A percentile compares a stretch with the other conserved stretches of the same genome.
Conservation (phyloP, 2,113 vertebrate species). For the Hippocampus barbouri region DNA sequence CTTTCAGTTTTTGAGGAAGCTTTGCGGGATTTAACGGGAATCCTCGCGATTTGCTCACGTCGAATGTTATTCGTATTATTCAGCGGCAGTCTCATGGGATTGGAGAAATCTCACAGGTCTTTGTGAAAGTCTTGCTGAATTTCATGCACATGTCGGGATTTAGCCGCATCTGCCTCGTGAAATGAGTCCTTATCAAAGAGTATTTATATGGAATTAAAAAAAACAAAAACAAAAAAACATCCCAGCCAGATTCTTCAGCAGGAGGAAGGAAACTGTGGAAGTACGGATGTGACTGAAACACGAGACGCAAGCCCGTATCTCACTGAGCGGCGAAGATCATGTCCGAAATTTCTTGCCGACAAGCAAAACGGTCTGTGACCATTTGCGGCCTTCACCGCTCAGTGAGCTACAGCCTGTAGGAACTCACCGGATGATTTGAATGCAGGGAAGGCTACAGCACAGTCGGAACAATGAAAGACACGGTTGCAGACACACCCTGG, state of each 20-base stretch:
- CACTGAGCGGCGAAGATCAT: no score
- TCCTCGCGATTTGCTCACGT: background rate
- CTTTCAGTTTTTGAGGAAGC: no score
- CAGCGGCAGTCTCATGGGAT: background rate
- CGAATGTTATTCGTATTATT: background rate
- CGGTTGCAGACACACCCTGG: conserved; percentile 35
- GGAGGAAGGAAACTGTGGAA: background rate
- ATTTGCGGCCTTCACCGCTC: no score
- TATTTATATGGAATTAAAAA: background rate
- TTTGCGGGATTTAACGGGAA: background rate
- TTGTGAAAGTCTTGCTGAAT: background rate
- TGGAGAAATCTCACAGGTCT: background rate
- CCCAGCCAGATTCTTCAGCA: background rate
- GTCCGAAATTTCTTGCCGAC: no score
- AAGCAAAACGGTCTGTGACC: no score
- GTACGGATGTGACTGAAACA: background rate
- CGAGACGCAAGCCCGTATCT: background rate
- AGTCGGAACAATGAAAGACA: background rate
- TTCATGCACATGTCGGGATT: background rate
- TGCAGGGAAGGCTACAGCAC: background rate
- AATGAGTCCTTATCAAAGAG: background rate
- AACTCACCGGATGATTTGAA: background rate
- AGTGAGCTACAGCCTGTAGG: background rate
- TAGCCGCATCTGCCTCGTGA: background rate
- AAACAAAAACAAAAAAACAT: background rate